A percentile compares a stretch with the other conserved stretches of the same genome.
phyloP scores from a whole-genome alignment of 2,888 invertebrate genomes.

The Ochropacha duplaris region DNA sequence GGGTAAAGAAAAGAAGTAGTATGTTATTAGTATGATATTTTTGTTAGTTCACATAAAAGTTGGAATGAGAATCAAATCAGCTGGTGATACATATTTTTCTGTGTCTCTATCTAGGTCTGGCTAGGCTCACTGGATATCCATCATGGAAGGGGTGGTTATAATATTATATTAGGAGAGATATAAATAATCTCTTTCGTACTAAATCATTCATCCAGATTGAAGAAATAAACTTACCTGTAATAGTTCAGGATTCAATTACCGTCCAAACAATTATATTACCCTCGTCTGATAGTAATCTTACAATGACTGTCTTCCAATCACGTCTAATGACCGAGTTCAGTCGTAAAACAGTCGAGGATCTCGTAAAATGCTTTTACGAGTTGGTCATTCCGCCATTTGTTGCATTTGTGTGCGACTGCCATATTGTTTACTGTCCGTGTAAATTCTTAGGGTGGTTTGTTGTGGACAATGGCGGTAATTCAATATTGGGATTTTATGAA shows the following conservation, averaged over 20 bases:
- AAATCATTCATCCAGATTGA: too few relatives aligned
- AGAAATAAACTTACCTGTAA: constrained; percentile 8
- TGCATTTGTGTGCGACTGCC: not conserved
- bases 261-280: constrained; percentile 4
- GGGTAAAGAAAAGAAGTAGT: too few relatives aligned
- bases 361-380: constrained; percentile 26
- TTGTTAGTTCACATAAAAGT: too few relatives aligned
- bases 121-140: too few relatives aligned
- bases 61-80: too few relatives aligned
- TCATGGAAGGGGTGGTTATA: too few relatives aligned
- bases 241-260: constrained; percentile 12
- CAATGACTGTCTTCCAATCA: constrained; percentile 22
- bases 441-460: not conserved
- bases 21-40: too few relatives aligned
- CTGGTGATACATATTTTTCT: too few relatives aligned
- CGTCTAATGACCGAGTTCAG: constrained; percentile 14
- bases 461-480: not conserved
- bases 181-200: too few relatives aligned
- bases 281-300: constrained; percentile 1
- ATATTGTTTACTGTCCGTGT: not conserved
- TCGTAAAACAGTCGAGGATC: constrained; percentile 9
- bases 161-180: too few relatives aligned
- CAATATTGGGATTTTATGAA: too few relatives aligned
- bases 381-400: constrained; percentile 10
- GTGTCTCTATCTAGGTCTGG: too few relatives aligned